Evolutionary conservation across 1,140 invertebrate species (phyloP).

Genomic region (Bursaphelenchus mucronatus): DNA sequence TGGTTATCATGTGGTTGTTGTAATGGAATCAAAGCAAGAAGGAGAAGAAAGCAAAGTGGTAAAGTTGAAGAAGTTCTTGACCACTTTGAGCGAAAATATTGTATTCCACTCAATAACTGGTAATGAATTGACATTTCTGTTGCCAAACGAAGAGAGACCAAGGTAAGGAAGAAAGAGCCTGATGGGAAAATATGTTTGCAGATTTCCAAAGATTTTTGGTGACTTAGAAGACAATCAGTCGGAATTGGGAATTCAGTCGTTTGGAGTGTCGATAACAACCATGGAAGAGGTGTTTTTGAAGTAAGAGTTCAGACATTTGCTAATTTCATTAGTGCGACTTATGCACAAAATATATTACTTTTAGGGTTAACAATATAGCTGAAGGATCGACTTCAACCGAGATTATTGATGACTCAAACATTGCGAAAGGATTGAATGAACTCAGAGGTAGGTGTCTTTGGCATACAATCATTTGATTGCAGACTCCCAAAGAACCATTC

Average conservation of each 20-base stretch:
- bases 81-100: constrained; percentile 25
- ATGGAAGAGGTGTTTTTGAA: constrained; percentile 66
- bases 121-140: constrained; percentile 37
- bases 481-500: too few relatives aligned
- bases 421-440: too few relatives aligned
- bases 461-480: too few relatives aligned
- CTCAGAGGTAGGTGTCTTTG: too few relatives aligned
- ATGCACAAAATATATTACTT: not conserved
- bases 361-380: constrained; percentile 67
- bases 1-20: constrained; percentile 49
- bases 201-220: constrained; percentile 31
- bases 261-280: constrained; percentile 64
- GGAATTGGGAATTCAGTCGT: constrained; percentile 62
- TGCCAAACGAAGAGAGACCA: constrained; percentile 29
- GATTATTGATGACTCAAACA: too few relatives aligned
- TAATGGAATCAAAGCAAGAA: constrained; percentile 24
- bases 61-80: constrained; percentile 12
- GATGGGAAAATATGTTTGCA: not conserved
- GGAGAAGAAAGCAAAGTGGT: constrained; percentile 8
- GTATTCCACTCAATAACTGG: constrained; percentile 37
- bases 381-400: not conserved
- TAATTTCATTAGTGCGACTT: too few relatives aligned
- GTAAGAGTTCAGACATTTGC: constrained; percentile 26
- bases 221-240: constrained; percentile 29
- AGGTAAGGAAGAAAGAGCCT: not conserved